Evolutionary conservation across 1,140 invertebrate genomes (phyloP), one percentile per base, ranked within the genome.

Genomic region (Ooceraea biroi): DNA sequence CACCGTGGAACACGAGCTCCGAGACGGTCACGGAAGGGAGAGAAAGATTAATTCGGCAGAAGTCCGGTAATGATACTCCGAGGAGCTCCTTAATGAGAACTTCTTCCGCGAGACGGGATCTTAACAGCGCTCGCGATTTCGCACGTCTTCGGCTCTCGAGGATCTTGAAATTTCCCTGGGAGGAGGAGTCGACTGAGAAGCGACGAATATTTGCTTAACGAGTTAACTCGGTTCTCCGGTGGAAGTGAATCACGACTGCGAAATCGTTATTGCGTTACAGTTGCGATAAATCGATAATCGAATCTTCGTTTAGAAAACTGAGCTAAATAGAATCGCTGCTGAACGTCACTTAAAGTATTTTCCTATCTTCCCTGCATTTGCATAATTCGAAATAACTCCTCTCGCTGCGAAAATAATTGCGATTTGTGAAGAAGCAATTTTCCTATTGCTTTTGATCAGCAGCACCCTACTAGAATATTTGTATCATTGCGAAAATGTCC

Each of bases 11-110:
- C 65, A 27, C 76, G 36, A 69, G 48, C 61, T 66, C 19, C n/a
- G n/a, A n/a, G n/a, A n/a, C n/a, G n/a, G n/a, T n/a, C n/a, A n/a
- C n/a, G 36, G 36, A 3, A 30, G 65, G 41, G 58, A 69, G 48
- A 19, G 46, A 44, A 57, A 69, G 65, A 80, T 46, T 80, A 80
- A 57, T 80, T 80, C 76, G 65, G 41, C 41, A 41, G n/a, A 69
- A 69, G 14, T 12, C 17, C 12, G 76, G 17, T 50, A 57, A 69
- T 52, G 61, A 41, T 80, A 80, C 57, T 71, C 76, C 17, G 46
- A 41, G 65, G 57, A 46, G 36, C 76, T 46, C 8, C 65, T 7
- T 46, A 80, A 80, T 71, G 50, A 80, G 76, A 80, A 80, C 50
- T 19, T 69, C 22, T 58, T 71, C n/a, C 7, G 7, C 57, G 41